Evolutionary conservation across 1,140 invertebrate genomes (phyloP), one percentile per base, ranked within the genome.

Genomic region (Drosophila bocki): DNA sequence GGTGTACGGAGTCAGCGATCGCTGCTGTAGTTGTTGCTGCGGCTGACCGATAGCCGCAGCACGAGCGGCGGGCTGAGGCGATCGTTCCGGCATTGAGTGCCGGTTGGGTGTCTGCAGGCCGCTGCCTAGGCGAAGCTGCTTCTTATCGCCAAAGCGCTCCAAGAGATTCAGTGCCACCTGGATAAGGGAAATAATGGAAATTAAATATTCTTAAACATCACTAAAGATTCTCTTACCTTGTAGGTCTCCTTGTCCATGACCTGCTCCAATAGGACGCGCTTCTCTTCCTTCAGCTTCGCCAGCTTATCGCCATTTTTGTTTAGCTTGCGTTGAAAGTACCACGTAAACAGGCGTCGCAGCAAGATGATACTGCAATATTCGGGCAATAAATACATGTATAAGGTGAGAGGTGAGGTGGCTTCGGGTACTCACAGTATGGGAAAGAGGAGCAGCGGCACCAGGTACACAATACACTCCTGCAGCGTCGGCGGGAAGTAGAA

Each of bases 221-320:
- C 5, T 0, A 26, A 13, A 32, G 11, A 22, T 35, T 17, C 22
- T 51, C 59, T 19, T 84, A 98, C 97, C 94, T 99, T 99, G 93
- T 99, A 99, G 2, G 98, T 99, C 94, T 99, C 98, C 51, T 96
- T 99, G 92, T 99, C 98, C 95, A 98, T 99, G 37, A 99, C 98
- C 93, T 98, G 96, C 91, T 99, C 98, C 47, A 99, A 93, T 80
- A 99, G 96, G 93, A 97, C 96, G 91, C 96, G 97, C 91, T 98
- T 99, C 80, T 98, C 95, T 62, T 95, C 95, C 77, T 95, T 94
- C 88, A 99, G 95, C 50, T 95, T 94, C 57, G 93, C 93, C 48
- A 99, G 93, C 93, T 96, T 96, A 70, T 95, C 94, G 93, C 96
- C 95, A 94, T 98, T 98, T 90, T 95, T 95, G 58, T 95, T 95